These are phyloP conservation scores for Babylonia areolata DNA, from an alignment of 1,140 invertebrate genomes.

Conservation along the genomic window DNA sequence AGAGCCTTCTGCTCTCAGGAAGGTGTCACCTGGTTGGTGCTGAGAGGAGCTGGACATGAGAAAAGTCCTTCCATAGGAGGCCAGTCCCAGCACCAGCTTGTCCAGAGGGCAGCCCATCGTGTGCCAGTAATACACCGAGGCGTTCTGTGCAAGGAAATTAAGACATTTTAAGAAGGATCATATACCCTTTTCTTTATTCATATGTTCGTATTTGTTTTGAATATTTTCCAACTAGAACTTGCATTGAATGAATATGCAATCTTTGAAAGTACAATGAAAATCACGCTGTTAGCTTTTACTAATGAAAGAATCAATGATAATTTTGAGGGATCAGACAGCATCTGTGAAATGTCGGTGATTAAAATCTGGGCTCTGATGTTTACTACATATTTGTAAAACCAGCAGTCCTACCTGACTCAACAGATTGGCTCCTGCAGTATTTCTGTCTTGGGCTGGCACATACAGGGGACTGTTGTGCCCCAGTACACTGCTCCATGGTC, in stretches of 20 bases:
- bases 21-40: slow-evolving; percentile 90
- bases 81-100: slow-evolving; percentile 90
- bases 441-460: neutral
- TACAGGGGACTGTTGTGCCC: slow-evolving; percentile 21
- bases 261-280: too few relatives aligned
- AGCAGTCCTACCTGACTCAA: slow-evolving; percentile 4
- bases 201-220: too few relatives aligned
- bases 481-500: slow-evolving; percentile 9
- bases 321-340: too few relatives aligned
- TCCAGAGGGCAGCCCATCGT: slow-evolving; percentile 84
- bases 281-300: too few relatives aligned
- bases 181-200: too few relatives aligned
- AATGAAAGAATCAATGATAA: too few relatives aligned
- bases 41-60: slow-evolving; percentile 83
- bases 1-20: slow-evolving; percentile 73
- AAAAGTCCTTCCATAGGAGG: slow-evolving; percentile 93
- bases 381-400: too few relatives aligned
- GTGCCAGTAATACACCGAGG: slow-evolving; percentile 80
- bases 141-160: slow-evolving; percentile 49
- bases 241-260: too few relatives aligned
- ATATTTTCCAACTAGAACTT: too few relatives aligned
- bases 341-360: too few relatives aligned
- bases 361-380: too few relatives aligned
- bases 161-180: too few relatives aligned
- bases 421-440: neutral